Percentiles rank a stretch among this genome's conserved stretches.
These are phyloP conservation scores for Sanderia malayensis DNA, from an alignment of 30 jellyfish, hydroid and myxozoan genomes.

Conservation along the genomic window DNA sequence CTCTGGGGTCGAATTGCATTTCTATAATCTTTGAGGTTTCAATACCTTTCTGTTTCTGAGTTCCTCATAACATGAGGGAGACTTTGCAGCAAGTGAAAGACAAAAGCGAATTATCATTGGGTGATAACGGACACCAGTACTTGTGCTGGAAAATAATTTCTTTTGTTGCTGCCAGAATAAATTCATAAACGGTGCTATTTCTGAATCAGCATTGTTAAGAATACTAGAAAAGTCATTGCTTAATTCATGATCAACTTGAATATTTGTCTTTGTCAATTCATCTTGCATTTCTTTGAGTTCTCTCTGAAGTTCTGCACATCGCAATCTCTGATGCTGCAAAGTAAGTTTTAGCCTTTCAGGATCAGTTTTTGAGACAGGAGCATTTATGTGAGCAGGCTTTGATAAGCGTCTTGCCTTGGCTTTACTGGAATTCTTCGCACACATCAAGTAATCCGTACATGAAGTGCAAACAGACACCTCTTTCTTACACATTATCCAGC, in stretches of 20 bases:
- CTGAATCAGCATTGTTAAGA: constrained; percentile 15
- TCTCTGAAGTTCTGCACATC: constrained; percentile 42
- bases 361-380: constrained; percentile 29
- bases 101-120: constrained; percentile 43
- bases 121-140: constrained; percentile 19
- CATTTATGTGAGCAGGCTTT: constrained; percentile 45
- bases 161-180: constrained; percentile 40
- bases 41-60: constrained; percentile 23
- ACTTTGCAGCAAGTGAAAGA: constrained; percentile 45
- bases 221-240: constrained; percentile 31
- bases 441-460: too few relatives aligned
- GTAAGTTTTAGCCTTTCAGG: constrained; percentile 31
- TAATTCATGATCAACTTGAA: constrained; percentile 20
- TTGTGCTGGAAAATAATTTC: constrained; percentile 9
- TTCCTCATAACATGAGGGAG: constrained; percentile 63
- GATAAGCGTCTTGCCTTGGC: too few relatives aligned
- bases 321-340: constrained; percentile 30
- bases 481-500: too few relatives aligned
- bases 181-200: constrained; percentile 44
- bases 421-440: too few relatives aligned
- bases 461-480: too few relatives aligned
- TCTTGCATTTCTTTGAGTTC: constrained; percentile 23
- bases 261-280: constrained; percentile 11
- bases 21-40: constrained; percentile 34
- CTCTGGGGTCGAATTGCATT: constrained; percentile 31